phyloP scores from a whole-genome alignment of 1,140 invertebrate species.

The Cyclina sinensis region DNA sequence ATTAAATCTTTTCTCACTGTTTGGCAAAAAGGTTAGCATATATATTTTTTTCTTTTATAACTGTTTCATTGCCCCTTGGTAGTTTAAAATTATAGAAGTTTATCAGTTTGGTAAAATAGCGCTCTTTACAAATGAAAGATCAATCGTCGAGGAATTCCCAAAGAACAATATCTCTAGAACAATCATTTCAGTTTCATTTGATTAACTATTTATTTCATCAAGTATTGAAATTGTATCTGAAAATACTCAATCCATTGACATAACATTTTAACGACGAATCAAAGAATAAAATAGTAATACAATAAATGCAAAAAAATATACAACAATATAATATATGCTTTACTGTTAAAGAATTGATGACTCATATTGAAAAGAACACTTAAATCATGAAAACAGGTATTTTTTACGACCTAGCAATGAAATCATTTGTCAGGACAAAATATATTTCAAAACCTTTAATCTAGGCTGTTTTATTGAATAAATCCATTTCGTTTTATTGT shows the following conservation, averaged over 20 bases:
- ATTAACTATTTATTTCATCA: background rate
- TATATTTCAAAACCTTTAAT: conserved; percentile 7
- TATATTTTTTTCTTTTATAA: background rate
- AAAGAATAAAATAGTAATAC: no score
- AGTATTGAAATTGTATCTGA: background rate
- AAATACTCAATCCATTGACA: no score
- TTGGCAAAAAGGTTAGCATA: conserved; percentile 22
- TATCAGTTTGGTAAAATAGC: background rate
- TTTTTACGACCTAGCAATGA: conserved; percentile 7
- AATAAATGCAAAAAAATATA: background rate
- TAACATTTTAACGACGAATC: no score
- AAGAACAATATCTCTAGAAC: background rate
- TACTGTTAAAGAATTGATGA: background rate
- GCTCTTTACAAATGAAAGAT: background rate
- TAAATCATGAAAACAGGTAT: background rate
- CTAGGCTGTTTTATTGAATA: conserved; percentile 10
- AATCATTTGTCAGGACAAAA: conserved; percentile 17
- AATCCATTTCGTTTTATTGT: conserved; percentile 5
- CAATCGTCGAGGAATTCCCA: background rate
- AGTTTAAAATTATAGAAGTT: background rate
- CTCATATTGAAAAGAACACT: background rate
- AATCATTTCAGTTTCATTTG: background rate
- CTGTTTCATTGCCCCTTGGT: background rate
- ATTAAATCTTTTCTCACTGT: conserved; percentile 42
- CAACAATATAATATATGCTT: background rate